phyloP scores from a whole-genome alignment of 92 coral and sea anemone species.

The Virgularia gustaviana region DNA sequence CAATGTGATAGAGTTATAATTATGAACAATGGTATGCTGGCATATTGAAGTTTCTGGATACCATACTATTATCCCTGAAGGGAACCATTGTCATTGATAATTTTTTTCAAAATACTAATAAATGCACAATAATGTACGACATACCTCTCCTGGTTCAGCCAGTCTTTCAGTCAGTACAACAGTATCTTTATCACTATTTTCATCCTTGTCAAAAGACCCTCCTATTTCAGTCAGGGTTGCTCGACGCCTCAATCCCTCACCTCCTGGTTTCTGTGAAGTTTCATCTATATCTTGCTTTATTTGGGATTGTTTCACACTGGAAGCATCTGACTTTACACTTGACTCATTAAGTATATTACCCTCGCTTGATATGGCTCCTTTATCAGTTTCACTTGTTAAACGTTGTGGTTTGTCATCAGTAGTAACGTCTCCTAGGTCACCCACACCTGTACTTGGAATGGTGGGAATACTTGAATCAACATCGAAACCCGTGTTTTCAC shows the following conservation, averaged over 20 bases:
- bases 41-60: too few species aligned
- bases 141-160: too few species aligned
- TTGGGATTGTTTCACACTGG: not conserved
- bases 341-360: too few species aligned
- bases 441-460: not conserved
- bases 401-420: conserved; percentile 43
- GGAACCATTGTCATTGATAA: too few species aligned
- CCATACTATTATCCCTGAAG: too few species aligned
- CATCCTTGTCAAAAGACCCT: conserved; percentile 57
- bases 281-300: conserved; percentile 6
- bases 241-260: conserved; percentile 46
- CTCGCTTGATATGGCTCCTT: too few species aligned
- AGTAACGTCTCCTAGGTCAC: not conserved
- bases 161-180: not conserved
- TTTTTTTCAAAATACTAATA: too few species aligned
- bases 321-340: not conserved
- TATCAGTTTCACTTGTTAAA: conserved; percentile 24
- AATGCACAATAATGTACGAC: too few species aligned
- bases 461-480: not conserved
- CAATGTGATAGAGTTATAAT: too few species aligned
- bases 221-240: conserved; percentile 72
- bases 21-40: too few species aligned
- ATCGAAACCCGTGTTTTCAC: not conserved
- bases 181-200: not conserved
- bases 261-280: not conserved